Evolutionary conservation across 2,113 vertebrate genomes (phyloP), one percentile per base, ranked within the genome.

Genomic region (Nycticorax nycticorax): DNA sequence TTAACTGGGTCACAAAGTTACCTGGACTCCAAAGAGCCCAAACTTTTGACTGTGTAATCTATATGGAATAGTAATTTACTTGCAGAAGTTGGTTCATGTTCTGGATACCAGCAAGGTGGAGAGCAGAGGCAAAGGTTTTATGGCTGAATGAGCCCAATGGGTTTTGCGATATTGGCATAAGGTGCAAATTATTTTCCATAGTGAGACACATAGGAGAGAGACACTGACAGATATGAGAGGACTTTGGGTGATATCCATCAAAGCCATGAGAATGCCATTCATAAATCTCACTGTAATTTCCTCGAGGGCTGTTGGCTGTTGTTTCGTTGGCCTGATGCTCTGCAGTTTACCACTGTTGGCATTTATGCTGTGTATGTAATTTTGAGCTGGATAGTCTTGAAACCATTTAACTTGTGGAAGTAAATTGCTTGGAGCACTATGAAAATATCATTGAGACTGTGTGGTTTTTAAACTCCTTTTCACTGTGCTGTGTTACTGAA

Each of bases 341-440:
- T 77, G 89, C 93, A 85, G 84, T 98, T 97, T 96, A 88, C 96
- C 92, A 28, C 94, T 94, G 76, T 83, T 97, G 96, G 93, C 96
- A 89, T 96, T 93, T 95, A 41, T 79, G 94, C 96, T 92, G 68
- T 89, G 88, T 93, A 68, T 97, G 96, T 96, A 97, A 98, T 98
- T 98, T 96, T 93, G 93, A 96, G 93, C 97, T 97, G 98, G 97
- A 98, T 96, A 91, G 93, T 97, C 98, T 98, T 97, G 98, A 98
- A 98, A 98, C 96, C 97, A 96, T 98, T 98, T 97, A 96, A 93
- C 94, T 97, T 89, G 96, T 96, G 98, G 97, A 97, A 98, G 98
- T 99, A 98, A 99, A 99, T 98, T 98, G 98, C 98, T 98, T 97
- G 97, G 98, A 99, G 98, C 98, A 97, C 98, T 99, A 98, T 98